Percentiles rank a stretch among this genome's conserved stretches.
Evolutionary conservation across 2,797 vertebrate genomes (phyloP).

Genomic region (Chloroceryle amazona): DNA sequence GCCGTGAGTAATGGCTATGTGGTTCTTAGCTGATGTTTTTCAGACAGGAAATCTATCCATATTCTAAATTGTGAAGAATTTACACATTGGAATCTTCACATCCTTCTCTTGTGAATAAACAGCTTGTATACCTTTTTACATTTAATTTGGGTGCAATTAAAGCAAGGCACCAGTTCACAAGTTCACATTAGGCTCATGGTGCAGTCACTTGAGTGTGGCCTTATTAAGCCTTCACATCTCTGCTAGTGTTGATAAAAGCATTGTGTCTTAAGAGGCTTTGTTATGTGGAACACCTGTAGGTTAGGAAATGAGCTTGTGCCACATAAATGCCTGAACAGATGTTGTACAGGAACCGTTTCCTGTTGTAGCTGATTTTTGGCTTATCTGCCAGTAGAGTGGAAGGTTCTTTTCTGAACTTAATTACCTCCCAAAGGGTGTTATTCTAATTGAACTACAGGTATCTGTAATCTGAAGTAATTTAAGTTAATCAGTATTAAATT

Average conservation of each 20-base stretch:
- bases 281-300: conserved; percentile 34
- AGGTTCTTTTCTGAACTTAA: conserved; percentile 1
- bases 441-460: background rate
- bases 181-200: background rate
- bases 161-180: background rate
- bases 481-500: background rate
- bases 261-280: background rate
- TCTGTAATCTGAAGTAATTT: background rate
- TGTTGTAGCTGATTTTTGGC: conserved; percentile 24
- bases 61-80: background rate
- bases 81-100: background rate
- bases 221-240: background rate
- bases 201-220: background rate
- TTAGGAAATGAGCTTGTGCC: conserved; percentile 56
- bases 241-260: background rate
- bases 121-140: background rate
- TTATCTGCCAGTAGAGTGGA: background rate
- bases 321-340: conserved; percentile 23
- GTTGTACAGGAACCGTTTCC: conserved; percentile 20
- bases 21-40: background rate
- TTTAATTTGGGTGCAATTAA: background rate
- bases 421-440: background rate
- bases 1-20: background rate
- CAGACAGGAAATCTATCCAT: background rate
- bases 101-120: background rate